These are phyloP conservation scores for Drosophila pegasa DNA, from an alignment of 2,888 invertebrate genomes.

Conservation along the genomic window DNA sequence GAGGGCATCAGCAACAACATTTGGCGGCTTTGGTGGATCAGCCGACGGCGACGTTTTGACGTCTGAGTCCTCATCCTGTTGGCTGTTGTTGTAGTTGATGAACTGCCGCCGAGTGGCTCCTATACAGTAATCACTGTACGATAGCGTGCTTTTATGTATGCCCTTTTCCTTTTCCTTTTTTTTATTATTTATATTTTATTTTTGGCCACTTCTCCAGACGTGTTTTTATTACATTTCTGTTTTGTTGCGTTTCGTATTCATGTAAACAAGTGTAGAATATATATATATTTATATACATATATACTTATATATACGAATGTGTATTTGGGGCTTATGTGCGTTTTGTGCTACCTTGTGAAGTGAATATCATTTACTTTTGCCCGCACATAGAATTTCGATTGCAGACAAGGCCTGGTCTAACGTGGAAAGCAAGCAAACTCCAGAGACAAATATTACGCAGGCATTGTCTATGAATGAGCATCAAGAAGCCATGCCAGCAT, in stretches of 20 bases:
- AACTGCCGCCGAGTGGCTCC: slow-evolving; percentile 50
- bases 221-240: slow-evolving; percentile 68
- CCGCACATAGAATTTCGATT: slow-evolving; percentile 18
- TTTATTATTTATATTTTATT: slow-evolving; percentile 7
- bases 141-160: slow-evolving; percentile 50
- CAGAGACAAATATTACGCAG: slow-evolving; percentile 1
- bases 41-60: slow-evolving; percentile 32
- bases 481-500: slow-evolving; percentile 7
- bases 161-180: slow-evolving; percentile 8
- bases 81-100: slow-evolving; percentile 48
- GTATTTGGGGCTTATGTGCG: slow-evolving; percentile 41
- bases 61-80: slow-evolving; percentile 11
- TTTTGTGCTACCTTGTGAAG: slow-evolving; percentile 38
- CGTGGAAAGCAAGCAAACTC: background rate
- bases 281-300: slow-evolving; percentile 8
- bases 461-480: slow-evolving; percentile 36
- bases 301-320: background rate
- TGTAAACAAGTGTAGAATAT: slow-evolving; percentile 34
- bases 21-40: slow-evolving; percentile 38
- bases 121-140: slow-evolving; percentile 62
- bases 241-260: slow-evolving; percentile 49
- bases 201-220: slow-evolving; percentile 31
- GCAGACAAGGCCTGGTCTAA: background rate
- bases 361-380: slow-evolving; percentile 58
- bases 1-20: slow-evolving; percentile 45